Conservation (phyloP, 37 sponge, comb jelly and placozoan species). For the Axinella damicornis region DNA sequence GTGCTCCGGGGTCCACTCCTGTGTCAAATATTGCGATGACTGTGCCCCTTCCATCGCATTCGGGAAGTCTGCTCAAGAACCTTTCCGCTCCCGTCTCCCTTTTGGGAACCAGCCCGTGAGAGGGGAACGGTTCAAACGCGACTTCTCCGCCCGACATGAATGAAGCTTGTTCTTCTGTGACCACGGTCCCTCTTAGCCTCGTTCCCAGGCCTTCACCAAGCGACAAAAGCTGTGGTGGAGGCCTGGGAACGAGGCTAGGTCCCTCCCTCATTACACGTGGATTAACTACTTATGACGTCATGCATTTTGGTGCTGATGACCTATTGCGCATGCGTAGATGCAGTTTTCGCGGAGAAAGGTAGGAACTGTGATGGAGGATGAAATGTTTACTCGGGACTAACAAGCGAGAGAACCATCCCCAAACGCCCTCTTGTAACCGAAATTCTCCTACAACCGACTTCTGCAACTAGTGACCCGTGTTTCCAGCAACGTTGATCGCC, state of each 20-base stretch:
- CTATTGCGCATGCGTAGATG: slow-evolving; percentile 69
- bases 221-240: no score
- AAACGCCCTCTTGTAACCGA: no score
- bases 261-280: no score
- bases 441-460: no score
- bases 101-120: slow-evolving; percentile 83
- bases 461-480: no score
- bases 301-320: background rate
- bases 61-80: slow-evolving; percentile 63
- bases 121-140: slow-evolving; percentile 65
- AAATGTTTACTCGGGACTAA: slow-evolving; percentile 10
- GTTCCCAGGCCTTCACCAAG: no score
- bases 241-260: no score
- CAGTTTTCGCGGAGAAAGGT: slow-evolving; percentile 83
- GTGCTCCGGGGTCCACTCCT: slow-evolving; percentile 94
- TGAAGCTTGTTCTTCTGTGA: no score
- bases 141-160: background rate
- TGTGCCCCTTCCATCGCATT: slow-evolving; percentile 83
- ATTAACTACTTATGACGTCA: no score
- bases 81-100: slow-evolving; percentile 90
- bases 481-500: no score
- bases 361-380: slow-evolving; percentile 32
- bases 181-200: no score
- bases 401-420: background rate
- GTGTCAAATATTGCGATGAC: slow-evolving; percentile 93